Conservation (phyloP, 2,113 vertebrate species). For the Lampris incognitus region DNA sequence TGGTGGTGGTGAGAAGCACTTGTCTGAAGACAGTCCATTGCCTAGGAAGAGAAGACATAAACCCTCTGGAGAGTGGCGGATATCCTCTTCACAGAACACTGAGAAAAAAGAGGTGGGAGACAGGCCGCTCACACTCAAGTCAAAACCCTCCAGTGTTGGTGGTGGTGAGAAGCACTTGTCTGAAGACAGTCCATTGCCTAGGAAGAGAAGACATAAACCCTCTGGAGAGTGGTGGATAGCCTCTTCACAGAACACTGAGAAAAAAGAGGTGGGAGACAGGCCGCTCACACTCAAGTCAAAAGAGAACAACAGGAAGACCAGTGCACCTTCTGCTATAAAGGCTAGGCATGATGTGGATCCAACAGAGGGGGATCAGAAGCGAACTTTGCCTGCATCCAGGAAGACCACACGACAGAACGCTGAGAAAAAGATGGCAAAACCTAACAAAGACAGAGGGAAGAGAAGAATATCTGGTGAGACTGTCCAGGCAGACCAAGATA, state of each 20-base stretch:
- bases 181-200: slow-evolving; percentile 3
- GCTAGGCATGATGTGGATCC: slow-evolving; percentile 6
- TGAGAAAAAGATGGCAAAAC: slow-evolving; percentile 32
- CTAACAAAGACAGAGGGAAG: slow-evolving; percentile 2
- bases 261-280: not conserved
- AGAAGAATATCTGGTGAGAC: not conserved
- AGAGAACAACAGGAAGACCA: slow-evolving; percentile 5
- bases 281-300: slow-evolving; percentile 17
- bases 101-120: slow-evolving; percentile 2
- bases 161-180: slow-evolving; percentile 12
- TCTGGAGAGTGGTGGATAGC: slow-evolving; percentile 74
- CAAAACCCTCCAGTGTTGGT: not conserved
- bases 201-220: slow-evolving; percentile 64
- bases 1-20: slow-evolving; percentile 2
- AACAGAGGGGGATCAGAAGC: slow-evolving; percentile 20
- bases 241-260: not conserved
- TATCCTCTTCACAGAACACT: slow-evolving; percentile 3
- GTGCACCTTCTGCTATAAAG: not conserved
- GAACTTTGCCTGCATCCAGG: not conserved
- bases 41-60: slow-evolving; percentile 63
- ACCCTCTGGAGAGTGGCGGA: slow-evolving; percentile 71
- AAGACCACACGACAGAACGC: not conserved
- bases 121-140: not conserved
- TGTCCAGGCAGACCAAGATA: slow-evolving; percentile 15
- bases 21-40: slow-evolving; percentile 16